Percentiles rank a stretch among this genome's conserved stretches.
Evolutionary conservation across 2,113 vertebrate species (phyloP).

Genomic region (Climacteris rufus): DNA sequence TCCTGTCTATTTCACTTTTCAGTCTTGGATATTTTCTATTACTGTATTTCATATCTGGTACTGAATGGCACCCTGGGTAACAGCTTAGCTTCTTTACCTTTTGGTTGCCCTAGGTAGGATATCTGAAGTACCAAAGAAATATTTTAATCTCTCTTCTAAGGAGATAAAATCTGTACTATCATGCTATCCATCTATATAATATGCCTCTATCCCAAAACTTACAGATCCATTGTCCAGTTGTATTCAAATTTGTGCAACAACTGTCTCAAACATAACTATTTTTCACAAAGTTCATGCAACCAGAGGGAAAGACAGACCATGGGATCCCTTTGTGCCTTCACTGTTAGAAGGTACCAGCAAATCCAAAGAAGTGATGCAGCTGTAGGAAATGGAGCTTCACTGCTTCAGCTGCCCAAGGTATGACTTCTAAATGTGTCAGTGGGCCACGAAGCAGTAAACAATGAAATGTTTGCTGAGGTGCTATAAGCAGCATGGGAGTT

Average conservation of each 20-base stretch:
- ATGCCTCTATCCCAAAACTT: background rate
- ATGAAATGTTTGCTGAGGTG: background rate
- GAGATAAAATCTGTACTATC: background rate
- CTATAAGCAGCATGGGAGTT: fast-evolving
- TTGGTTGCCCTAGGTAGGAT: background rate
- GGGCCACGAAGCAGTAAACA: background rate
- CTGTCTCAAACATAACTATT: background rate
- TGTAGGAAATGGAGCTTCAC: background rate
- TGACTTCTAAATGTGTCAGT: background rate
- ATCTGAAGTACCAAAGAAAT: background rate
- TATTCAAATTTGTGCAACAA: background rate
- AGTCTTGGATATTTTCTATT: background rate
- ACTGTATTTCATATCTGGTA: background rate
- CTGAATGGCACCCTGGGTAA: background rate
- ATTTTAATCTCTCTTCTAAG: background rate
- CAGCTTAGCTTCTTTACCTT: background rate
- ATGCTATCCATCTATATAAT: background rate
- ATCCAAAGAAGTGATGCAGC: background rate
- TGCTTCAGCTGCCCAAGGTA: background rate
- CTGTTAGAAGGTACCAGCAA: background rate
- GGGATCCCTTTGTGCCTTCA: background rate
- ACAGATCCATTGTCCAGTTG: background rate
- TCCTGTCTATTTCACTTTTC: background rate
- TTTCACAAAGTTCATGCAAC: background rate
- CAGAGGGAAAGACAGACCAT: background rate